Percentiles rank a stretch among this genome's conserved stretches.
Evolutionary conservation across 2,113 vertebrate genomes (phyloP).

Genomic region (Chitala chitala): DNA sequence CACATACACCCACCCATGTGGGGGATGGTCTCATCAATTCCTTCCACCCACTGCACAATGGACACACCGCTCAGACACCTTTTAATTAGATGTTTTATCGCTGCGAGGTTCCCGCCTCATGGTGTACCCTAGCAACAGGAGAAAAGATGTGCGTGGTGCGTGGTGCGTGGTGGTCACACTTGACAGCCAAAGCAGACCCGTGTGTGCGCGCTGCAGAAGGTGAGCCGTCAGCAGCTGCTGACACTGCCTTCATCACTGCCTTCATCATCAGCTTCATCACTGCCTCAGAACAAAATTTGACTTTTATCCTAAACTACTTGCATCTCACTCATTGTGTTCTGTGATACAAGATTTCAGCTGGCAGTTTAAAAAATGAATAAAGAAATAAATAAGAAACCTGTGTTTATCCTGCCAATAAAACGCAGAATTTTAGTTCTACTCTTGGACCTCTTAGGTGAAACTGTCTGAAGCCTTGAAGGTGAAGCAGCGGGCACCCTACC

Average conservation of each 20-base stretch:
- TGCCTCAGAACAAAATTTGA: no score
- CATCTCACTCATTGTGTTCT: no score
- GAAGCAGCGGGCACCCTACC: no score
- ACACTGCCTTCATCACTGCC: no score
- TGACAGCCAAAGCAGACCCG: neutral
- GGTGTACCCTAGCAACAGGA: conserved; percentile 28
- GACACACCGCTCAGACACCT: conserved; percentile 9
- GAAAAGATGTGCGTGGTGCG: conserved; percentile 13
- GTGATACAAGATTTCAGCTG: neutral
- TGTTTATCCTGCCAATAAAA: no score
- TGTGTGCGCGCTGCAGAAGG: neutral
- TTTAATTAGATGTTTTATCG: conserved; percentile 33
- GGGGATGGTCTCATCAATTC: neutral
- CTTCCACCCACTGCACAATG: neutral
- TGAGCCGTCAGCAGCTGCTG: neutral
- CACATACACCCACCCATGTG: neutral
- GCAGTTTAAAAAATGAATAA: no score
- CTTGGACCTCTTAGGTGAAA: neutral
- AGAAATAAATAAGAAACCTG: no score
- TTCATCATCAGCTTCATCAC: no score
- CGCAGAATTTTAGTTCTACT: neutral
- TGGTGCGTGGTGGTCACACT: neutral
- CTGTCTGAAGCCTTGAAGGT: neutral
- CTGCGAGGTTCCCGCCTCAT: conserved; percentile 17
- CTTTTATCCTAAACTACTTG: no score